Evolutionary conservation across 2,888 invertebrate genomes (phyloP).

Genomic region (Aphelenchoides bicaudatus): DNA sequence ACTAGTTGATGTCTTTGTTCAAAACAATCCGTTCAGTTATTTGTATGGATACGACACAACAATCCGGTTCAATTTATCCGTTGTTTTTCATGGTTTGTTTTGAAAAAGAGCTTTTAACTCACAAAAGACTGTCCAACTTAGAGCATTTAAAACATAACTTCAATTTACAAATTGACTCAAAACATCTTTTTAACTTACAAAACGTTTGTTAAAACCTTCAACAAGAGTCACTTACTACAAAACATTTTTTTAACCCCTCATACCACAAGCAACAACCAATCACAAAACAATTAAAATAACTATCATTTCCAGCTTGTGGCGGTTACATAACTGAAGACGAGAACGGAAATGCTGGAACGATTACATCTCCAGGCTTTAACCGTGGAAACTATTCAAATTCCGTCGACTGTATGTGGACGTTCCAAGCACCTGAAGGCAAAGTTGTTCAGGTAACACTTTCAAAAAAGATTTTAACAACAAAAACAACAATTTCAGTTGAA

Average conservation of each 20-base stretch:
- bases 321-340: conserved; percentile 34
- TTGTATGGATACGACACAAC: conserved; percentile 13
- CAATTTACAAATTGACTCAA: not conserved
- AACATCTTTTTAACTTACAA: not conserved
- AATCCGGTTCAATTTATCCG: conserved; percentile 34
- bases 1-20: conserved; percentile 25
- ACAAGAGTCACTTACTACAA: too few species aligned
- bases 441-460: conserved; percentile 41
- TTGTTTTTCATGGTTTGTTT: conserved; percentile 35
- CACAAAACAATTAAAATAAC: not conserved
- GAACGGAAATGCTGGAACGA: conserved; percentile 38
- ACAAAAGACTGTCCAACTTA: not conserved
- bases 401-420: conserved; percentile 47
- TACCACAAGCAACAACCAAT: not conserved
- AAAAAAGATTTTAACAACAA: not conserved
- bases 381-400: conserved; percentile 40
- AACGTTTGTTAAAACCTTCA: too few species aligned
- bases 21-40: conserved; percentile 23
- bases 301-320: conserved; percentile 36
- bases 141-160: not conserved
- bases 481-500: conserved; percentile 36
- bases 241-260: not conserved
- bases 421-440: conserved; percentile 51
- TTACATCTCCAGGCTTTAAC: conserved; percentile 23
- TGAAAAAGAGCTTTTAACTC: not conserved